These are phyloP conservation scores for Mesocricetus auratus DNA, from an alignment of 2,113 vertebrate species.

Conservation along the genomic window DNA sequence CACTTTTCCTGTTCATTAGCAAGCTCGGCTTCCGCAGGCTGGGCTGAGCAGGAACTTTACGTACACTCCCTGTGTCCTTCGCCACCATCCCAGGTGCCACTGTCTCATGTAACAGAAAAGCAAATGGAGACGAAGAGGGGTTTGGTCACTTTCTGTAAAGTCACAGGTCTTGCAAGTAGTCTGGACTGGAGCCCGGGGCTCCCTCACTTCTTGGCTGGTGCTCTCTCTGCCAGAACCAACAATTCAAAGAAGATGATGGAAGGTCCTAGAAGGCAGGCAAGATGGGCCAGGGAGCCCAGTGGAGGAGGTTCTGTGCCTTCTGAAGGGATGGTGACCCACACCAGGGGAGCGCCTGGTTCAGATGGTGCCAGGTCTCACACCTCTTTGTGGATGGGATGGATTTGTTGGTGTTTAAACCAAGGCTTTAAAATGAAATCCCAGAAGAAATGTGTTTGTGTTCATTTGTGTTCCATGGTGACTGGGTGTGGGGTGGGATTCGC, in stretches of 20 bases:
- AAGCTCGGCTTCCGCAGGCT: not conserved
- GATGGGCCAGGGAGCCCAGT: not conserved
- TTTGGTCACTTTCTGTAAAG: not conserved
- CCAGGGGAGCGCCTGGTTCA: no score
- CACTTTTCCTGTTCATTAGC: not conserved
- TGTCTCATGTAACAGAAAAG: not conserved
- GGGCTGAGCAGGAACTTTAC: not conserved
- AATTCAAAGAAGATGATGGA: not conserved
- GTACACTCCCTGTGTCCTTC: not conserved
- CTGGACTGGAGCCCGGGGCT: not conserved
- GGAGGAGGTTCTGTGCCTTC: not conserved
- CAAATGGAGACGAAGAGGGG: not conserved
- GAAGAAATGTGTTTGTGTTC: not conserved
- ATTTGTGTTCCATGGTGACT: not conserved
- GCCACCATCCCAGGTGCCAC: not conserved
- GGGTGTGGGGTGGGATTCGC: no score
- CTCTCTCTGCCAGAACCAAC: not conserved
- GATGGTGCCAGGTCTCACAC: not conserved
- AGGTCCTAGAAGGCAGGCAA: not conserved
- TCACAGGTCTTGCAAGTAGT: not conserved
- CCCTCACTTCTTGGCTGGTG: not conserved
- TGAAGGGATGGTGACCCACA: not conserved
- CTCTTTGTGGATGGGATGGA: not conserved
- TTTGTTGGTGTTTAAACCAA: not conserved
- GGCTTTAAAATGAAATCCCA: conserved; percentile 14